phyloP scores from a whole-genome alignment of 2,113 vertebrate species.

The Gadus macrocephalus region DNA sequence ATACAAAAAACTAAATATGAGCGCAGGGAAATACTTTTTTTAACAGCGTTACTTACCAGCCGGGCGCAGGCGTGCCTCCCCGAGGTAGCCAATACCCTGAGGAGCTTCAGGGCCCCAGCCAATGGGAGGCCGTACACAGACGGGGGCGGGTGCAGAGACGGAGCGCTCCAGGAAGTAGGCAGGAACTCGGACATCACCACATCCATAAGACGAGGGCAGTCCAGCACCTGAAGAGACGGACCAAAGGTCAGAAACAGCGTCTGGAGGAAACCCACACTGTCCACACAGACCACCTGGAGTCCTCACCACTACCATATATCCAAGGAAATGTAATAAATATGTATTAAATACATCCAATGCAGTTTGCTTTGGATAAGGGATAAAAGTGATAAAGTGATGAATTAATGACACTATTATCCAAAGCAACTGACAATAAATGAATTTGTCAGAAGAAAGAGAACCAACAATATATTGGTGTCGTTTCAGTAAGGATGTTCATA shows the following conservation, averaged over 20 bases:
- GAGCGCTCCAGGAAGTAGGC: constrained; percentile 78
- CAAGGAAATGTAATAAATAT: too few relatives aligned
- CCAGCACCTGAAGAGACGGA: constrained; percentile 76
- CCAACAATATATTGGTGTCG: too few relatives aligned
- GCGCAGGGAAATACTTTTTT: not conserved
- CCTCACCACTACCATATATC: too few relatives aligned
- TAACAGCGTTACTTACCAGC: constrained; percentile 74
- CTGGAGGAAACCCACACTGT: too few relatives aligned
- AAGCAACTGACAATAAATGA: not conserved
- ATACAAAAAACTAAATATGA: too few relatives aligned
- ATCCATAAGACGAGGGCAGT: constrained; percentile 87
- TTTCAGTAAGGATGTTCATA: too few relatives aligned
- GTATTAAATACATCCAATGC: too few relatives aligned
- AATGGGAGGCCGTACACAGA: constrained; percentile 81
- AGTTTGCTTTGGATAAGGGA: too few relatives aligned
- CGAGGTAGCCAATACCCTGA: constrained; percentile 85
- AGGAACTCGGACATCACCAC: constrained; percentile 86
- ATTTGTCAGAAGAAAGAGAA: too few relatives aligned
- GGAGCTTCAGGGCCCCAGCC: constrained; percentile 84
- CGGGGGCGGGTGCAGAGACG: constrained; percentile 44
- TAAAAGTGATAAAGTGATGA: too few relatives aligned
- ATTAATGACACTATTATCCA: too few relatives aligned
- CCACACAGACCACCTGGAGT: too few relatives aligned
- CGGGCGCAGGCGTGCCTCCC: constrained; percentile 85
- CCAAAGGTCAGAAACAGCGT: not conserved